Evolutionary conservation across 2,113 vertebrate genomes (phyloP), one percentile per base, ranked within the genome.

Genomic region (Megaceryle maxima): DNA sequence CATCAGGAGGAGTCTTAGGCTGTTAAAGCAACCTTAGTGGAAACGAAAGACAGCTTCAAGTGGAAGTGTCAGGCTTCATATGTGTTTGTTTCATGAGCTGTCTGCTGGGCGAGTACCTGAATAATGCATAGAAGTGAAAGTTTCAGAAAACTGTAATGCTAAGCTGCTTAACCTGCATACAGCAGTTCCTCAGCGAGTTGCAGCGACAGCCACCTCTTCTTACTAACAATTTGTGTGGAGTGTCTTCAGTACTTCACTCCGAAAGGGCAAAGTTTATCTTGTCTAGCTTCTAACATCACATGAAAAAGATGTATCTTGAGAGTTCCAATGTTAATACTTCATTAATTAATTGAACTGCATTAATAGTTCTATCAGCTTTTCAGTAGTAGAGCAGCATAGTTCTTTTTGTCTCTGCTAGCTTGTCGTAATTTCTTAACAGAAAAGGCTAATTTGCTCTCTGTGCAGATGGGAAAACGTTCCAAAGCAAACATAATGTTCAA

Each of bases 401-500:
- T 89, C 59, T 88, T 57, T 57, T 57, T 70, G 63, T 53, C 76
- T 67, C n/a, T 81, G n/a, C 21, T 73, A 51, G 35, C 21, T 64
- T 59, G 10, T 75, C 80, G 69, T 16, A 16, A 24, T 72, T 92
- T 66, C 43, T n/a, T 83, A 53, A 39, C 8, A 55, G 28, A 41
- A 94, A 80, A 86, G 44, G 41, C 51, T 97, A 76, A 97, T 81
- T 76, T 78, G 50, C 39, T 91, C 22, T 97, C 96, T 96, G 57
- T 94, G 96, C 97, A 98, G 99, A 99, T 97, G 18, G 99, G 99
- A 69, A 99, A 98, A 95, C 98, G 99, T 76, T 72, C 97, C 50
- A 99, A 98, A 98, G 98, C 98, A 95, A 98, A 98, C 50, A 83
- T 97, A 63, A 97, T 98, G 66, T 99, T 98, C 95, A 99, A 99